phyloP scores from a whole-genome alignment of 2,113 vertebrate species.

The Lycaon pictus region DNA sequence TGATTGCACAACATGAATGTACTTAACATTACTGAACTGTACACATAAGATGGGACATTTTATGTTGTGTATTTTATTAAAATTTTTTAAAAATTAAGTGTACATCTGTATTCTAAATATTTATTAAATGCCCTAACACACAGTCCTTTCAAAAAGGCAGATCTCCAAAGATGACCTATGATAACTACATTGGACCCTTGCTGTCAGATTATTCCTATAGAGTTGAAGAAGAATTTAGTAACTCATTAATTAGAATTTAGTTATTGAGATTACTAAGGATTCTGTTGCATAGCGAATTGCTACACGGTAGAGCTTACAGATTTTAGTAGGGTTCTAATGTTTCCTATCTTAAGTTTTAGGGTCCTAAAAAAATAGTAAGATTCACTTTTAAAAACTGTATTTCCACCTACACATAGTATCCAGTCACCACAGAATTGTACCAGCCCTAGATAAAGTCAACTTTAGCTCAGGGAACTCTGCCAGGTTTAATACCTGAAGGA shows the following conservation, averaged over 20 bases:
- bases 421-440: not conserved
- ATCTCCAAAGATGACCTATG: slow-evolving; percentile 17
- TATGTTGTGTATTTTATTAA: not conserved
- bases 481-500: slow-evolving; percentile 25
- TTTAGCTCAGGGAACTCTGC: slow-evolving; percentile 31
- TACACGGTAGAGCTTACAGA: not conserved
- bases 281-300: not conserved
- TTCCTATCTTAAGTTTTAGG: slow-evolving; percentile 44
- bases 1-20: not conserved
- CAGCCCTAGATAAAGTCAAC: not conserved
- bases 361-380: not conserved
- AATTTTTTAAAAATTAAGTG: not conserved
- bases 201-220: not conserved
- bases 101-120: not conserved
- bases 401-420: not conserved
- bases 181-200: not conserved
- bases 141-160: slow-evolving; percentile 12
- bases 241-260: slow-evolving; percentile 28
- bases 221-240: slow-evolving; percentile 7
- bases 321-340: slow-evolving; percentile 17
- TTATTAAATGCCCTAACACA: slow-evolving; percentile 26
- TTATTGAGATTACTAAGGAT: not conserved
- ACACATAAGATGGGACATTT: not conserved
- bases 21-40: not conserved
- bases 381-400: not conserved